Evolutionary conservation across 2,797 vertebrate species (phyloP).

Genomic region (Anableps anableps): DNA sequence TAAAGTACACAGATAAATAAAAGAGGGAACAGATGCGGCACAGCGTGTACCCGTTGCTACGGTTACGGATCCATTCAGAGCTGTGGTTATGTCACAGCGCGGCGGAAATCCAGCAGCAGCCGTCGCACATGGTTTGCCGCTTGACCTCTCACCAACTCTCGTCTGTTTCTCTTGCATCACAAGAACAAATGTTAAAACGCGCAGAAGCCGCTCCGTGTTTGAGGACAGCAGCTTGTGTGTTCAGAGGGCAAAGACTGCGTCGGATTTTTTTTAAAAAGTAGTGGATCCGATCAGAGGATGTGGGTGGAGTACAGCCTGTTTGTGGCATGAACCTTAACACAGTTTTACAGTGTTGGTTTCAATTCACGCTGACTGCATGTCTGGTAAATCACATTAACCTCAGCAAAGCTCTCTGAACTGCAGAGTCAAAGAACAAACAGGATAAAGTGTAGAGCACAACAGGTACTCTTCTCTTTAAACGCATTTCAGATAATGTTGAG

Average conservation of each 20-base stretch:
- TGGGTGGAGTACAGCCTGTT: background rate
- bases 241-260: constrained; percentile 6
- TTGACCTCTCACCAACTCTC: constrained; percentile 45
- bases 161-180: constrained; percentile 36
- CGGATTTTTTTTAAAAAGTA: constrained; percentile 4
- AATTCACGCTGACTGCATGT: constrained; percentile 12
- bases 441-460: background rate
- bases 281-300: background rate
- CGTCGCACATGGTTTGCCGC: constrained; percentile 33
- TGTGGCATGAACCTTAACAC: constrained; percentile 28
- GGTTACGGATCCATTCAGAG: constrained; percentile 65
- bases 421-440: constrained; percentile 5
- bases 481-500: constrained; percentile 11
- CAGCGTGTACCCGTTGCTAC: constrained; percentile 77
- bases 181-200: constrained; percentile 26
- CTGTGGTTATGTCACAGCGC: constrained; percentile 70
- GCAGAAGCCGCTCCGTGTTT: constrained; percentile 7
- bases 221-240: background rate
- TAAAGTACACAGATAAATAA: constrained; percentile 73
- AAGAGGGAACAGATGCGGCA: constrained; percentile 68
- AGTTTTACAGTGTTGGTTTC: constrained; percentile 34
- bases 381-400: constrained; percentile 9
- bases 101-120: constrained; percentile 53
- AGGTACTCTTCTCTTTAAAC: background rate
- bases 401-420: background rate